Evolutionary conservation across 2,888 invertebrate genomes (phyloP).

Genomic region (Steinernema scapterisci): DNA sequence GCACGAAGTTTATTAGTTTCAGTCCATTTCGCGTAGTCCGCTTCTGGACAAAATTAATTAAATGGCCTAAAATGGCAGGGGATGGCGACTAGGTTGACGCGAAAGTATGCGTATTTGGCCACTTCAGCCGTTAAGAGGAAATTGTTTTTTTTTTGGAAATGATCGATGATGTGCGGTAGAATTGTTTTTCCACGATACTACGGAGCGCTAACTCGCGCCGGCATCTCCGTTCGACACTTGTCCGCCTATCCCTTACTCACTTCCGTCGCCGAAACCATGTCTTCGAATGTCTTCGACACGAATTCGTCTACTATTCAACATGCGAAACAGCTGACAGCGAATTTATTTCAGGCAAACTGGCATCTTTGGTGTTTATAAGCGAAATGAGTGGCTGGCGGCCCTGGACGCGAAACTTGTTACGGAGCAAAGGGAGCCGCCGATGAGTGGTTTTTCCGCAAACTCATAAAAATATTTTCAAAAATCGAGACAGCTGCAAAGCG

Average conservation of each 20-base stretch:
- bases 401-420: not conserved
- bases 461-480: not conserved
- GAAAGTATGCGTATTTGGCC: not conserved
- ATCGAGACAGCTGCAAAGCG: not conserved
- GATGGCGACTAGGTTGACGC: not conserved
- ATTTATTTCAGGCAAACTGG: not conserved
- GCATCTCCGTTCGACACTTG: not conserved
- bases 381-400: not conserved
- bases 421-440: not conserved
- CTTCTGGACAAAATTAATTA: constrained; percentile 1
- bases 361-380: constrained; percentile 7
- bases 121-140: not conserved
- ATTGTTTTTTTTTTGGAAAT: constrained; percentile 24
- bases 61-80: not conserved
- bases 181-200: constrained; percentile 22
- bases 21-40: not conserved
- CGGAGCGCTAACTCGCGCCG: not conserved
- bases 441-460: not conserved
- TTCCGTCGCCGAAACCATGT: not conserved
- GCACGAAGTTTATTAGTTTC: constrained; percentile 26
- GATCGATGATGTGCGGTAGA: constrained; percentile 25
- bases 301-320: not conserved
- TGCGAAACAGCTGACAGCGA: constrained; percentile 10
- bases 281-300: not conserved
- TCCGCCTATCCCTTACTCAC: not conserved